Evolutionary conservation across 64 coral and sea anemone genomes (phyloP).

Genomic region (Hydrozoanthus tunicans): DNA sequence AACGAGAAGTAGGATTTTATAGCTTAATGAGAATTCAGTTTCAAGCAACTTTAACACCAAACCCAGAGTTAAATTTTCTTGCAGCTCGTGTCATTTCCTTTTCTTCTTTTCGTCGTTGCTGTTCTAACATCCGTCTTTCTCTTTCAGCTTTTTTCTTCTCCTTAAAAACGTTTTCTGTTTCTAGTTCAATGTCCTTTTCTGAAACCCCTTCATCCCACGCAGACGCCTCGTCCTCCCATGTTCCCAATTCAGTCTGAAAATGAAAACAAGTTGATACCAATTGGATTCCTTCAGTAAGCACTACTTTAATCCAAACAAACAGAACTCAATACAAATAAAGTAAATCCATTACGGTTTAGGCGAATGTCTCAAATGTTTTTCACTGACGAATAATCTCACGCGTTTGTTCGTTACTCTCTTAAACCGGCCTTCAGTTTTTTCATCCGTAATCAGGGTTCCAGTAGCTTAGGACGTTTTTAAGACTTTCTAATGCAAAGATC

Average conservation of each 20-base stretch:
- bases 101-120: slow-evolving; percentile 43
- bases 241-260: slow-evolving; percentile 47
- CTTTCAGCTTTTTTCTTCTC: slow-evolving; percentile 60
- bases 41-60: slow-evolving; percentile 58
- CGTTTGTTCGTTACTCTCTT: too few relatives aligned
- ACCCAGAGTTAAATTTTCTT: slow-evolving; percentile 25
- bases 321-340: too few relatives aligned
- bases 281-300: background rate
- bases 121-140: slow-evolving; percentile 54
- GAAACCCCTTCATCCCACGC: slow-evolving; percentile 57
- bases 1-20: too few relatives aligned
- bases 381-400: too few relatives aligned
- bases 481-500: too few relatives aligned
- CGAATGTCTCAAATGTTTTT: too few relatives aligned
- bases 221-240: slow-evolving; percentile 36
- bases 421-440: too few relatives aligned
- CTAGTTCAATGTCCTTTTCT: slow-evolving; percentile 48
- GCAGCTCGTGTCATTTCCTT: slow-evolving; percentile 47
- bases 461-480: too few relatives aligned
- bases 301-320: background rate
- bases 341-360: too few relatives aligned
- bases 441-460: too few relatives aligned
- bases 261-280: background rate
- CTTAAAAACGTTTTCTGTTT: slow-evolving; percentile 55
- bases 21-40: background rate